A percentile compares a stretch with the other conserved stretches of the same genome.
phyloP scores from a whole-genome alignment of 2,888 invertebrate genomes.

The Ametastegia equiseti region DNA sequence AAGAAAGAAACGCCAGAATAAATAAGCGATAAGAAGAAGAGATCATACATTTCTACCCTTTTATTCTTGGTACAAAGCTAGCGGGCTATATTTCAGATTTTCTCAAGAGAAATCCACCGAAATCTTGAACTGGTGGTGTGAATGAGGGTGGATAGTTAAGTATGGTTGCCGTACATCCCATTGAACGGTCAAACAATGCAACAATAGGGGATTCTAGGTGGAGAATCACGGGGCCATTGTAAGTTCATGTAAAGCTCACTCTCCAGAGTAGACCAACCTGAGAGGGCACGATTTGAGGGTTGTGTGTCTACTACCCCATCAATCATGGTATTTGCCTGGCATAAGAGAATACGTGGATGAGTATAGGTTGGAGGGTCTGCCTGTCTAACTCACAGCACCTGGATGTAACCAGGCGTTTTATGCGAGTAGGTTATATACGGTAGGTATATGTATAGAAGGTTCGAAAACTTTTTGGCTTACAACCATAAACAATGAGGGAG shows the following conservation, averaged over 20 bases:
- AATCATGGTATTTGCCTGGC: conserved; percentile 68
- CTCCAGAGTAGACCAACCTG: not conserved
- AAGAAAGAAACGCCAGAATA: not conserved
- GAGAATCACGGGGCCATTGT: conserved; percentile 58
- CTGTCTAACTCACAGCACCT: conserved; percentile 11
- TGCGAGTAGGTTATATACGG: conserved; percentile 3
- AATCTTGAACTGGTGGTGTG: not conserved
- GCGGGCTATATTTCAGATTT: too few relatives aligned
- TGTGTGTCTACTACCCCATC: conserved; percentile 68
- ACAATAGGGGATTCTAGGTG: conserved; percentile 56
- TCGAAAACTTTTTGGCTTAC: not conserved
- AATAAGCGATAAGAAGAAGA: not conserved
- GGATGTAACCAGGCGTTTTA: conserved; percentile 29
- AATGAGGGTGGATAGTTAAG: not conserved
- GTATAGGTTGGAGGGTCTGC: conserved; percentile 53
- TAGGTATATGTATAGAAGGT: not conserved
- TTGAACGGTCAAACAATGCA: conserved; percentile 60
- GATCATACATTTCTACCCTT: too few relatives aligned
- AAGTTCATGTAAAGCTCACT: conserved; percentile 61
- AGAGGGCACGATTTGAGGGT: conserved; percentile 58
- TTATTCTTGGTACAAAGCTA: too few relatives aligned
- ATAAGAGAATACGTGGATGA: conserved; percentile 43
- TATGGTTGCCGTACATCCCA: conserved; percentile 48
- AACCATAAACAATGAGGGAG: conserved; percentile 21
- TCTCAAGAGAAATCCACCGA: not conserved